Evolutionary conservation across 2,797 vertebrate species (phyloP).

Genomic region (Enteromius anoplus): DNA sequence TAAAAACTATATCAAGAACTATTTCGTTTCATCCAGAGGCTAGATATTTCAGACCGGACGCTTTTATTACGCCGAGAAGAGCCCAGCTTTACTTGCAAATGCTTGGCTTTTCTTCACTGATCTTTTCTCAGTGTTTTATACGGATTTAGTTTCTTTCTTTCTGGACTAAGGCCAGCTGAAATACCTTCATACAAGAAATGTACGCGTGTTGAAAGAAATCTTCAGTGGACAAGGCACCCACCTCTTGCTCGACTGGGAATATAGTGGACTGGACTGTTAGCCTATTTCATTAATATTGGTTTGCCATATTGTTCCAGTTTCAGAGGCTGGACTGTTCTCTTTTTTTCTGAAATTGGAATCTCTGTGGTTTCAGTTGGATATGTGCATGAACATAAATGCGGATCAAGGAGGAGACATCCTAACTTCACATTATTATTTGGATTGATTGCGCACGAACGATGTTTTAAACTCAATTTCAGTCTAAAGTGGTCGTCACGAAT

Average conservation of each 20-base stretch:
- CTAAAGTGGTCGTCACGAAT: constrained; percentile 59
- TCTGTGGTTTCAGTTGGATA: constrained; percentile 60
- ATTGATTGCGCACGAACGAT: constrained; percentile 57
- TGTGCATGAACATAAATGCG: constrained; percentile 64
- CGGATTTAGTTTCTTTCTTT: constrained; percentile 62
- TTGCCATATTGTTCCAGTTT: constrained; percentile 60
- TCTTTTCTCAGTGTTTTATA: constrained; percentile 12
- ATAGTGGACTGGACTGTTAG: constrained; percentile 67
- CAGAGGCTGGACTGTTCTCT: constrained; percentile 66
- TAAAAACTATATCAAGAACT: constrained; percentile 68
- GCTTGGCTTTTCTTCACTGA: constrained; percentile 37
- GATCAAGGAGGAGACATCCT: constrained; percentile 59
- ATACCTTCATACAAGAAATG: constrained; percentile 36
- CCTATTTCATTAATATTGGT: constrained; percentile 61
- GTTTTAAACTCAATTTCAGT: constrained; percentile 47
- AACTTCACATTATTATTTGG: constrained; percentile 54
- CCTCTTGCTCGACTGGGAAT: constrained; percentile 67
- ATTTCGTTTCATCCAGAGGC: constrained; percentile 61
- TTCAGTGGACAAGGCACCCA: constrained; percentile 61
- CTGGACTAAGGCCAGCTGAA: constrained; percentile 63
- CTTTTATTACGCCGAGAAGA: constrained; percentile 65
- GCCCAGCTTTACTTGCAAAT: constrained; percentile 56
- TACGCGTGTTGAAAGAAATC: constrained; percentile 70
- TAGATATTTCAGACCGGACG: constrained; percentile 64
- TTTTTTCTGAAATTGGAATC: constrained; percentile 66